A percentile compares a stretch with the other conserved stretches of the same genome.
Evolutionary conservation across 1,140 invertebrate species (phyloP).

Genomic region (Caenorhabditis brenneri): DNA sequence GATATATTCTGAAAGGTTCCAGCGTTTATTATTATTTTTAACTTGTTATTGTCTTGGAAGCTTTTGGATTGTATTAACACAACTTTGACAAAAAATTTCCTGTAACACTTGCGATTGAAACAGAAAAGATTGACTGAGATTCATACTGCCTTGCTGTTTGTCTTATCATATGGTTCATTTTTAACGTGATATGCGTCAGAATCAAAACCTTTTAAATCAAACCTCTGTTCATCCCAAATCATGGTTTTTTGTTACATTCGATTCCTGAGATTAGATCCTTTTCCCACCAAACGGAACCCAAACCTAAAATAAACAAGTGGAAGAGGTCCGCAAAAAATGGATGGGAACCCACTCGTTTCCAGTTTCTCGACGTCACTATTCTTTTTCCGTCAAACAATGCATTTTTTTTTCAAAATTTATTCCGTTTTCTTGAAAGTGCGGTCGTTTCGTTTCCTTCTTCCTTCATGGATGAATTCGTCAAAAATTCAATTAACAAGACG

Average conservation of each 20-base stretch:
- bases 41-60: too few species aligned
- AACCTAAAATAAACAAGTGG: conserved; percentile 35
- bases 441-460: not conserved
- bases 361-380: conserved; percentile 6
- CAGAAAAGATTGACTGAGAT: too few species aligned
- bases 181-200: too few species aligned
- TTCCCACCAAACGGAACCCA: not conserved
- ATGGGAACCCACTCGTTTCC: not conserved
- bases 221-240: not conserved
- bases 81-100: too few species aligned
- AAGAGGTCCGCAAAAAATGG: not conserved
- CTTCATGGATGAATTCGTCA: not conserved
- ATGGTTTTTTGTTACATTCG: not conserved
- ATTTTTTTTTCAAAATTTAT: not conserved
- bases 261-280: not conserved
- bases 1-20: too few species aligned
- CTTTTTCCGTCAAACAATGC: not conserved
- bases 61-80: too few species aligned
- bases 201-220: not conserved
- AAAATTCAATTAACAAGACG: conserved; percentile 9
- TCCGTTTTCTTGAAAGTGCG: not conserved
- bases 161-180: too few species aligned
- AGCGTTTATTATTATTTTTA: too few species aligned
- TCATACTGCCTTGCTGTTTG: too few species aligned
- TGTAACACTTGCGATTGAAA: too few species aligned